Conservation (phyloP, 2,113 vertebrate genomes). For the Dunckerocampus dactyliophorus region DNA sequence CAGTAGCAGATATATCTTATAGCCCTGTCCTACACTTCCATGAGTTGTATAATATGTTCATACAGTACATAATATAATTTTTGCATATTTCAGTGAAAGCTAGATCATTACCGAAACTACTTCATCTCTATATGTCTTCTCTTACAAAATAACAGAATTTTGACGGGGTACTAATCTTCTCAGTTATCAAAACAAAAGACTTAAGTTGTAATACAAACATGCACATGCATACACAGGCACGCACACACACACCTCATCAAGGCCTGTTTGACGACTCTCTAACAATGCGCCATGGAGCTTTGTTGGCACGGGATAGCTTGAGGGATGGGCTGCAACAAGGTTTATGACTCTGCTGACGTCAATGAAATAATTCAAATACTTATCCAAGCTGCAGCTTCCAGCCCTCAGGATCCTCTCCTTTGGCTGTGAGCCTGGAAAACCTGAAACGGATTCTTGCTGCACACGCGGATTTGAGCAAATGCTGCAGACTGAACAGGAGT, state of each 20-base stretch:
- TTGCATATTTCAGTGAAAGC: too few species aligned
- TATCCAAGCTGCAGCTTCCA: constrained; percentile 90
- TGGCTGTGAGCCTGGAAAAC: constrained; percentile 71
- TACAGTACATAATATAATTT: neutral
- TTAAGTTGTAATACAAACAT: constrained; percentile 14
- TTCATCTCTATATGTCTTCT: constrained; percentile 9
- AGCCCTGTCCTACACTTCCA: too few species aligned
- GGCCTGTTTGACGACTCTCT: constrained; percentile 68
- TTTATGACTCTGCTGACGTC: constrained; percentile 99
- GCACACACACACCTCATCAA: constrained; percentile 41
- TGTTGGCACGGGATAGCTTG: constrained; percentile 79
- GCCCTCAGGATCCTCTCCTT: constrained; percentile 73
- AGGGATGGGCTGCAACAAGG: constrained; percentile 87
- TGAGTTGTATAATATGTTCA: too few species aligned
- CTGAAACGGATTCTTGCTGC: constrained; percentile 67
- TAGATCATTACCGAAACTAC: constrained; percentile 30
- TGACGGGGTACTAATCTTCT: constrained; percentile 29
- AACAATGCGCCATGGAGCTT: constrained; percentile 80
- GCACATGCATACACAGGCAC: constrained; percentile 5
- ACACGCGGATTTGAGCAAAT: constrained; percentile 59
- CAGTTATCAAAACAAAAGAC: constrained; percentile 52
- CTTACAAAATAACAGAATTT: constrained; percentile 32
- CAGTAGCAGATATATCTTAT: too few species aligned
- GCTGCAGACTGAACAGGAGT: constrained; percentile 20
- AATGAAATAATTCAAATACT: constrained; percentile 99